Percentiles rank a stretch among this genome's conserved stretches.
Evolutionary conservation across 1,140 invertebrate genomes (phyloP).

Genomic region (Geopemphigus sp.): DNA sequence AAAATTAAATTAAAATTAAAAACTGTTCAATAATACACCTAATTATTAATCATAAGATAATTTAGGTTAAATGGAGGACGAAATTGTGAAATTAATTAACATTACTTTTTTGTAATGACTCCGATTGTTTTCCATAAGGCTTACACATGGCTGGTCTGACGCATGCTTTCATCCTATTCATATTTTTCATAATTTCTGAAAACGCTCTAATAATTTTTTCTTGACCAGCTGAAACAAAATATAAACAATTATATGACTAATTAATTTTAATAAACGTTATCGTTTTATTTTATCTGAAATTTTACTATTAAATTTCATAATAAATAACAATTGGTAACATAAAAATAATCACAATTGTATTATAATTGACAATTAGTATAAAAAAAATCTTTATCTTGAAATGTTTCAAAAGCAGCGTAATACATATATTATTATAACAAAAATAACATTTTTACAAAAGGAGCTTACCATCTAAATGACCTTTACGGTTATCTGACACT

Average conservation of each 20-base stretch:
- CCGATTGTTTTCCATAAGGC: constrained; percentile 82
- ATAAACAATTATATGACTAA: constrained; percentile 19
- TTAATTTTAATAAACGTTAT: no score
- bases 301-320: not conserved
- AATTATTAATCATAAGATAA: not conserved
- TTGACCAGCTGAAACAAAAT: constrained; percentile 61
- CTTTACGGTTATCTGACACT: constrained; percentile 41
- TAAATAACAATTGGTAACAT: not conserved
- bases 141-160: constrained; percentile 83
- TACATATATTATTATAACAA: no score
- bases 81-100: constrained; percentile 49
- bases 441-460: no score
- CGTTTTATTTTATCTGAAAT: no score
- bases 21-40: no score
- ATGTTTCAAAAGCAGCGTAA: no score
- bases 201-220: constrained; percentile 79
- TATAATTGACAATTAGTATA: no score
- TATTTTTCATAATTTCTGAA: constrained; percentile 79
- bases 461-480: constrained; percentile 48
- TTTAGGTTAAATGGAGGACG: not conserved
- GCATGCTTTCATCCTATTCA: constrained; percentile 79
- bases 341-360: no score
- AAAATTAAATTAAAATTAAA: no score
- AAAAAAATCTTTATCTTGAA: no score
- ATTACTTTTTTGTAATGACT: constrained; percentile 81